phyloP scores from a whole-genome alignment of 2,888 invertebrate species.

The Drosophila austrosaltans region DNA sequence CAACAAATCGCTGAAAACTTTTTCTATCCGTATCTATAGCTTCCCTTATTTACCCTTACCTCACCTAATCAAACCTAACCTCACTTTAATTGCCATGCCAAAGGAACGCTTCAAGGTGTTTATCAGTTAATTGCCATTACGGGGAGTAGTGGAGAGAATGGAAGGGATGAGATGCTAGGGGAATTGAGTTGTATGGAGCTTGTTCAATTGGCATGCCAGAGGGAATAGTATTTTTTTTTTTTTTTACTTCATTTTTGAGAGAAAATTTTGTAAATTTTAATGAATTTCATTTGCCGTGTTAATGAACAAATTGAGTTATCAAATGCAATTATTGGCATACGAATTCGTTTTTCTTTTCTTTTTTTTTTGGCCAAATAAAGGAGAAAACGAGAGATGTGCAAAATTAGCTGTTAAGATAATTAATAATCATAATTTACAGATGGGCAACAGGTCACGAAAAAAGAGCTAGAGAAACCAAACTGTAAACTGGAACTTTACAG shows the following conservation, averaged over 20 bases:
- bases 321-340: constrained; percentile 8
- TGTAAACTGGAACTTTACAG: too few species aligned
- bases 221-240: constrained; percentile 3
- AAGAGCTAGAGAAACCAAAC: too few species aligned
- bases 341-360: not conserved
- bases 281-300: constrained; percentile 13
- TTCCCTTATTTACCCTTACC: not conserved
- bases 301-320: constrained; percentile 9
- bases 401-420: not conserved
- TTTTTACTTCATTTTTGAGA: not conserved
- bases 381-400: too few species aligned
- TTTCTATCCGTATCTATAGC: constrained; percentile 23
- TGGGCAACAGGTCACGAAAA: too few species aligned
- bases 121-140: constrained; percentile 58
- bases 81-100: constrained; percentile 19
- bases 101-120: constrained; percentile 53
- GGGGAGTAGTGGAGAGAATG: constrained; percentile 1
- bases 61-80: not conserved
- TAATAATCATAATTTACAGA: not conserved
- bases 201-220: constrained; percentile 15
- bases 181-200: not conserved
- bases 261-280: constrained; percentile 1
- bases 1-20: constrained; percentile 56
- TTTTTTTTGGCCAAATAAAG: not conserved
- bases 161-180: not conserved